These are phyloP conservation scores for Drosophila pullipes DNA, from an alignment of 2,888 invertebrate genomes.

Conservation along the genomic window DNA sequence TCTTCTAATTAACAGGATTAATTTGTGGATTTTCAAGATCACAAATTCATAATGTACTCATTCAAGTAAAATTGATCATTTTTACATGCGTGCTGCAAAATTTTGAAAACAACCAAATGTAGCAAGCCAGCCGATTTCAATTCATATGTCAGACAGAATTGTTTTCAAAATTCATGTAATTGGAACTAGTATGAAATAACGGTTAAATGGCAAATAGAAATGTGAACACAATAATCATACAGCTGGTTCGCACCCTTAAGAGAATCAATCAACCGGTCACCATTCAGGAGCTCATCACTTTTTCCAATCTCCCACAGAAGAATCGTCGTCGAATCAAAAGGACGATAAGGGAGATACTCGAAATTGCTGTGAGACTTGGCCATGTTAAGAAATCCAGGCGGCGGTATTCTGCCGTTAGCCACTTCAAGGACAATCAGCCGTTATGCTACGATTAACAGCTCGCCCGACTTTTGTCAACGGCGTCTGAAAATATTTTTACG, in stretches of 20 bases:
- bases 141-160: not conserved
- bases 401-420: constrained; percentile 11
- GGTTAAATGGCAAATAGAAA: constrained; percentile 12
- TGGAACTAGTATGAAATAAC: not conserved
- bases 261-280: constrained; percentile 26
- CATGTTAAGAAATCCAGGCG: constrained; percentile 16
- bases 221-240: not conserved
- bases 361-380: constrained; percentile 18
- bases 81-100: not conserved
- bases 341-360: constrained; percentile 7
- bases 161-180: not conserved
- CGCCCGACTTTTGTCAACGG: not conserved
- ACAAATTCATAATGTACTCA: not conserved
- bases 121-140: not conserved
- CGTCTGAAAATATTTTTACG: not conserved
- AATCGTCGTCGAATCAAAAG: not conserved
- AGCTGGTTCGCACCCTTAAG: constrained; percentile 16
- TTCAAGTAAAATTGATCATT: not conserved
- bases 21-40: not conserved
- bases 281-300: constrained; percentile 7
- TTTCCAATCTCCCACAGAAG: not conserved
- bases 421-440: not conserved
- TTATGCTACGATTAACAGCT: not conserved
- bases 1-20: constrained; percentile 20
- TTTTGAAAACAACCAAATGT: too few relatives aligned